These are phyloP conservation scores for Pantherophis vulpinus DNA, from an alignment of 2,797 vertebrate genomes.

Conservation along the genomic window DNA sequence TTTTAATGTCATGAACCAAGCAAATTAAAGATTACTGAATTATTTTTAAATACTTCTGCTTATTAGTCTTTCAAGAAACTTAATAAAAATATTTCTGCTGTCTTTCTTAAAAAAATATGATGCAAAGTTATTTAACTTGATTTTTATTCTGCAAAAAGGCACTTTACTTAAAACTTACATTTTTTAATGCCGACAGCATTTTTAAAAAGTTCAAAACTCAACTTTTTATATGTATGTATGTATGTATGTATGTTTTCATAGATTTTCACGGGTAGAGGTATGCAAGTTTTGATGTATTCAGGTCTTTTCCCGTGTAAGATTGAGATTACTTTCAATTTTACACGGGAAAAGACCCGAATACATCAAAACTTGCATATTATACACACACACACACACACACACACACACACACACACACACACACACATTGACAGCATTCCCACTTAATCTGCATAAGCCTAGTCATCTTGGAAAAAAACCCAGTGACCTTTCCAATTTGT, in stretches of 20 bases:
- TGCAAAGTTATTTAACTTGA: neutral
- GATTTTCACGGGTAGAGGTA: too few species aligned
- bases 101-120: neutral
- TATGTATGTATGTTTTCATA: too few species aligned
- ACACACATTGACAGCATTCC: neutral
- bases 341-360: too few species aligned
- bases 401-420: too few species aligned
- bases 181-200: neutral
- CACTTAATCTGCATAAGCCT: neutral
- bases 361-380: too few species aligned
- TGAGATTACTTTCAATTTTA: too few species aligned
- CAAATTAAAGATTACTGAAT: neutral
- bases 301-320: too few species aligned
- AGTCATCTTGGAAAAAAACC: neutral
- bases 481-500: neutral
- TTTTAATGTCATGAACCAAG: neutral
- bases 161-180: neutral
- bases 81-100: neutral
- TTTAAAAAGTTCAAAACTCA: neutral
- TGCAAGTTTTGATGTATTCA: too few species aligned
- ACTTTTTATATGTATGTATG: neutral
- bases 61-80: neutral
- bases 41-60: neutral
- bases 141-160: neutral
- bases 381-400: too few species aligned